Conservation (phyloP, 2,888 invertebrate species). For the Euplexia lucipara region DNA sequence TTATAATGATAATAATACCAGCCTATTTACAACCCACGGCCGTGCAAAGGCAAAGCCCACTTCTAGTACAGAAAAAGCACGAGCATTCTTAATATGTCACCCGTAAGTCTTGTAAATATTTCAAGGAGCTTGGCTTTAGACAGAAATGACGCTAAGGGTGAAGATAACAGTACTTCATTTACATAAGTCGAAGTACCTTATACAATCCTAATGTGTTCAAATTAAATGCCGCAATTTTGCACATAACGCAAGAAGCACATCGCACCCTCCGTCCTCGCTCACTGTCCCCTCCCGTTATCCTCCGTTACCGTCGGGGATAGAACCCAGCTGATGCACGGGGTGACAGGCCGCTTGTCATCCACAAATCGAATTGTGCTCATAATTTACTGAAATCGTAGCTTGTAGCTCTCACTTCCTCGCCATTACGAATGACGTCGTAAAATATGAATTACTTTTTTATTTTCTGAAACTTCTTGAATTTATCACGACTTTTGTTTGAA, state of each 20-base stretch:
- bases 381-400: slow-evolving; percentile 47
- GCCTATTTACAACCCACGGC: too few species aligned
- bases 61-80: too few species aligned
- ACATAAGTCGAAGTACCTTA: slow-evolving; percentile 11
- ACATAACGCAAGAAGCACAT: slow-evolving; percentile 10
- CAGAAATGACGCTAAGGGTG: not conserved
- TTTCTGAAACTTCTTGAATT: slow-evolving; percentile 49
- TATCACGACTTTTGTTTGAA: slow-evolving; percentile 47
- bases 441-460: slow-evolving; percentile 52
- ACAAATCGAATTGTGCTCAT: slow-evolving; percentile 49
- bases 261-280: slow-evolving; percentile 37
- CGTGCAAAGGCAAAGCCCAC: too few species aligned
- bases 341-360: slow-evolving; percentile 38
- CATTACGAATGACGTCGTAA: slow-evolving; percentile 32
- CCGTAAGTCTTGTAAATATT: not conserved
- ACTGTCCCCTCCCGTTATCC: slow-evolving; percentile 32
- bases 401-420: slow-evolving; percentile 40
- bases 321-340: slow-evolving; percentile 45
- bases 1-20: too few species aligned
- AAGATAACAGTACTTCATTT: slow-evolving; percentile 1
- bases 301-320: slow-evolving; percentile 23
- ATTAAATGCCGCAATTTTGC: slow-evolving; percentile 42
- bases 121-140: not conserved
- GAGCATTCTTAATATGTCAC: not conserved
- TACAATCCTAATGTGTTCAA: slow-evolving; percentile 27